These are phyloP conservation scores for Heteromyza rotundicornis DNA, from an alignment of 2,888 invertebrate species.

Conservation along the genomic window DNA sequence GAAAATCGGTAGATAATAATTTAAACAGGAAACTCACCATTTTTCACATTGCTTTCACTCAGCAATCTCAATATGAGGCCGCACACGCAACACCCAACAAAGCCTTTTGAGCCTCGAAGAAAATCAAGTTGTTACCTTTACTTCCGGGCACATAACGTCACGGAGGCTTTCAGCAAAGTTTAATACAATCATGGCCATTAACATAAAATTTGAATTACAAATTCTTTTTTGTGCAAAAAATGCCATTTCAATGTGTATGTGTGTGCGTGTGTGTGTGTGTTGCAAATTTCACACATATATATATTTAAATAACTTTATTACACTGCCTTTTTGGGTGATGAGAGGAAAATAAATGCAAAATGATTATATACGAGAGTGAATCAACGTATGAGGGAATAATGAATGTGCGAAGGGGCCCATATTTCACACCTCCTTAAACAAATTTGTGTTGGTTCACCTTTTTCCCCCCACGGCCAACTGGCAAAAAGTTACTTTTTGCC, in stretches of 20 bases:
- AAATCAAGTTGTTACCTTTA: too few species aligned
- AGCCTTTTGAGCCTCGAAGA: too few species aligned
- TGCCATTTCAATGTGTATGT: too few species aligned
- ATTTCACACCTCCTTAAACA: conserved; percentile 3
- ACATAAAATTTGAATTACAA: conserved; percentile 2
- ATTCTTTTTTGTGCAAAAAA: background rate
- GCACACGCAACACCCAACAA: too few species aligned
- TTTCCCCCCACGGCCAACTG: background rate
- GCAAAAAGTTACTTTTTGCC: background rate
- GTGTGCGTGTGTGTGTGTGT: too few species aligned
- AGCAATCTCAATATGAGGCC: too few species aligned
- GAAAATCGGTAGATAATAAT: too few species aligned
- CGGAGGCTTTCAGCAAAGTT: background rate
- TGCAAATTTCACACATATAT: background rate
- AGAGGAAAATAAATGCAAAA: background rate
- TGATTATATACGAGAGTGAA: background rate
- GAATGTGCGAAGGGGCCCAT: background rate
- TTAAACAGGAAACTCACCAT: too few species aligned
- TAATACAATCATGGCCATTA: background rate
- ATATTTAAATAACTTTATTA: background rate
- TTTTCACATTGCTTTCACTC: too few species aligned
- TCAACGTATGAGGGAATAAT: background rate
- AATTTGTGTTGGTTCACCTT: background rate
- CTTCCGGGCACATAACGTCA: too few species aligned
- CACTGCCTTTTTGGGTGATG: background rate